Base-by-base conservation (phyloP, 2,797 vertebrate genomes). In the Sandelia bainsii region DNA sequence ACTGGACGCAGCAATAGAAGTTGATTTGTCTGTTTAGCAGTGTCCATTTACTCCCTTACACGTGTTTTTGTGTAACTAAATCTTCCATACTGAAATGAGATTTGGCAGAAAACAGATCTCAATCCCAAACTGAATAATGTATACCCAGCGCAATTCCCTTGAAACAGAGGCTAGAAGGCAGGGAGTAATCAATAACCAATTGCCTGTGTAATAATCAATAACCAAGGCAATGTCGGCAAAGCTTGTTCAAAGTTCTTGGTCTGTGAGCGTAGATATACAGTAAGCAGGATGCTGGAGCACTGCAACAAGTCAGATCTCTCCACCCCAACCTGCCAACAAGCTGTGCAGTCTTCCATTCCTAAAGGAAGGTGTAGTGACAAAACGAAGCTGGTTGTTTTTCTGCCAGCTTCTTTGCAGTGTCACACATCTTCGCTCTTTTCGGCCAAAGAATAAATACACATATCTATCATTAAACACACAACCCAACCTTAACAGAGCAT, bases 111-210 rank as follows among this genome's bases (percentile, higher is more conserved):
- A 79, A 77, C 70, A 79, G 63, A 77, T 61, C 56, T 79, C 63
- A 57, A 48, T 63, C 27, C n/a, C 42, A 9, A 65, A 79, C 61
- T 79, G 75, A 82, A 75, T 66, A 65, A 73, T 75, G 61, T 60
- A 53, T 2, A 1, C 68, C 62, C 37, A 48, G 77, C 64, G 67
- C 64, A 69, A 58, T 73, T 71, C 75, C 69, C 61, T 49, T 74
- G 53, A 77, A 75, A 72, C 49, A 74, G 23, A 75, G 66, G 65
- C 54, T 51, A 68, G 52, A 71, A 68, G 62, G 53, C 72, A 48
- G 52, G n/a, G 62, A 53, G 63, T 62, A 79, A 88, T 92, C 85
- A 79, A 91, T 89, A 91, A 87, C 84, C 75, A 81, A 87, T 88
- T 88, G 88, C 81, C 71, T 69, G 62, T 42, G 22, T 77, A 61